Evolutionary conservation across 2,888 invertebrate genomes (phyloP), one percentile per base, ranked within the genome.

Genomic region (Campaea margaritaria): DNA sequence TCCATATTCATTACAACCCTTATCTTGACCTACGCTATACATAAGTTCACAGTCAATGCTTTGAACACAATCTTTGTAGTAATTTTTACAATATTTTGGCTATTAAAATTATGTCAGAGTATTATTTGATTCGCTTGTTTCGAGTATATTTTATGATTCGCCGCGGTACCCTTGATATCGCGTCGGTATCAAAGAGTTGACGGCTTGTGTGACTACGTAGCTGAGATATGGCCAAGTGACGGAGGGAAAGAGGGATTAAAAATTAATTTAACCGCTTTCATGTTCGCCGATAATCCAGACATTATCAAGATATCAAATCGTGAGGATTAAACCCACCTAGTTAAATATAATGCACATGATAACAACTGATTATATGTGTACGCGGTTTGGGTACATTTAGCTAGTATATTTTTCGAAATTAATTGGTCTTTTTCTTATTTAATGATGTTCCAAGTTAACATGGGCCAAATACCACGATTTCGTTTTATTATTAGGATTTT

Each of bases 281-380:
- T 90, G 90, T 92, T 84, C 78, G 84, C 91, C 91, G 91, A 82
- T 91, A 91, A 91, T 90, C 90, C 91, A 70, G 77, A 83, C 81
- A 77, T 88, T 91, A 92, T 91, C 91, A 85, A 85, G 89, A 87
- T 91, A 92, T 90, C 90, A 89, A 89, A 87, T 86, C 85, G 78
- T 77, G 79, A 66, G 91, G 90, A 91, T 92, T 91, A 91, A 82
- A 85, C 84, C 74, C 78, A 81, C 83, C 86, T 84, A 85, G 87
- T 86, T 86, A 87, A 88, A 89, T 86, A 87, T 82, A 86, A 86
- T 87, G 83, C 79, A 82, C 75, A 70, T 73, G 91, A 92, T 91
- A 91, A 87, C 82, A 73, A 72, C 75, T 82, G 87, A 87, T 90
- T 89, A 88, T 79, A 79, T 82, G 66, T 75, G 74, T 75, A n/a